A percentile compares a stretch with the other conserved stretches of the same genome.
phyloP scores from a whole-genome alignment of 2,113 vertebrate genomes.

The Nothocercus julius region DNA sequence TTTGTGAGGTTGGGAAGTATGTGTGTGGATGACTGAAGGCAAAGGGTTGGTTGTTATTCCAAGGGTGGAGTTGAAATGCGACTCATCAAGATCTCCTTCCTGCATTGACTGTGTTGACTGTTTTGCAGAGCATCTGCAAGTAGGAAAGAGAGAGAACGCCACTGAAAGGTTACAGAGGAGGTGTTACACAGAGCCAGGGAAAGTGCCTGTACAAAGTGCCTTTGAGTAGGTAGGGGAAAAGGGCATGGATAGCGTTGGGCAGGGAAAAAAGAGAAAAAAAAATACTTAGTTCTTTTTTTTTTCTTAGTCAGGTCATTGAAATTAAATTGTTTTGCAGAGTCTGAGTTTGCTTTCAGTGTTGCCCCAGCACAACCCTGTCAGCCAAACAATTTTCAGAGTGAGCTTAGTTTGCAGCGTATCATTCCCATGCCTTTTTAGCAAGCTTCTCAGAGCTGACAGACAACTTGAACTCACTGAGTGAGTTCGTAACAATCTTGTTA shows the following conservation, averaged over 20 bases:
- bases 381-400: not conserved
- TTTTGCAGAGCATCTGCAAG: not conserved
- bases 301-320: not conserved
- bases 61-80: not conserved
- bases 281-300: not conserved
- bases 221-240: slow-evolving; percentile 19
- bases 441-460: not conserved
- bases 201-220: not conserved
- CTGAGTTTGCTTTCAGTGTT: not conserved
- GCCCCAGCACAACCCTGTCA: not conserved
- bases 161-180: not conserved
- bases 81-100: not conserved
- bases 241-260: not conserved
- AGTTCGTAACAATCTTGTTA: not conserved
- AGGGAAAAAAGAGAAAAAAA: not conserved
- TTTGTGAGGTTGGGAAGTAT: not conserved
- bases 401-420: not conserved
- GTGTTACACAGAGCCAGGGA: not conserved
- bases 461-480: not conserved
- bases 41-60: not conserved
- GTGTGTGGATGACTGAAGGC: not conserved
- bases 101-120: not conserved
- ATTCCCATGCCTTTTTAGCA: not conserved
- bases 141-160: not conserved
- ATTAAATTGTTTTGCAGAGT: not conserved